Evolutionary conservation across 35 echinoderm and acorn worm species (phyloP).

Genomic region (Lytechinus pictus): DNA sequence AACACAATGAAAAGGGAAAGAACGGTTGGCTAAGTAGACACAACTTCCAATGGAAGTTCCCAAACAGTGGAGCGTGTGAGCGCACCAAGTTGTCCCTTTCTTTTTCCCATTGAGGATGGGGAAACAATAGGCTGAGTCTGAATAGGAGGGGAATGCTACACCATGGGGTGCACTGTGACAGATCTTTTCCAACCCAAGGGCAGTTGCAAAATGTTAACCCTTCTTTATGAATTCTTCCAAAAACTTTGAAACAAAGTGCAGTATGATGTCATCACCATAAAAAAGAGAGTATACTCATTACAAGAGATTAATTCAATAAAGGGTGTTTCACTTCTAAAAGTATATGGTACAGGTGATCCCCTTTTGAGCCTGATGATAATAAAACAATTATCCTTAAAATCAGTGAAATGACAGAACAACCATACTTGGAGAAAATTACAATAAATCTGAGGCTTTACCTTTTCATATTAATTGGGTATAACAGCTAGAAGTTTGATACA

Average conservation of each 20-base stretch:
- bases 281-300: background rate
- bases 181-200: background rate
- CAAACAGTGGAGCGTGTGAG: background rate
- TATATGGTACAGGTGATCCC: too few relatives aligned
- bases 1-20: background rate
- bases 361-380: too few relatives aligned
- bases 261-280: background rate
- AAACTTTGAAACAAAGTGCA: background rate
- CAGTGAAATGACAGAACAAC: background rate
- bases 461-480: too few relatives aligned
- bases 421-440: background rate
- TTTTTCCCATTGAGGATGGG: background rate
- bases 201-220: background rate
- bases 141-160: background rate
- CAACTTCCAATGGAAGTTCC: background rate
- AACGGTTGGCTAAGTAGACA: background rate
- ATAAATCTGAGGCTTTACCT: too few relatives aligned
- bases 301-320: background rate
- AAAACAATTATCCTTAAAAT: too few relatives aligned
- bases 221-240: background rate
- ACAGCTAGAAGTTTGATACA: too few relatives aligned
- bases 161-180: background rate
- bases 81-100: background rate
- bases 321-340: background rate
- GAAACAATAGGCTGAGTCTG: slow-evolving; percentile 2